Evolutionary conservation across 2,797 vertebrate species (phyloP).

Genomic region (Scolopax rusticola): DNA sequence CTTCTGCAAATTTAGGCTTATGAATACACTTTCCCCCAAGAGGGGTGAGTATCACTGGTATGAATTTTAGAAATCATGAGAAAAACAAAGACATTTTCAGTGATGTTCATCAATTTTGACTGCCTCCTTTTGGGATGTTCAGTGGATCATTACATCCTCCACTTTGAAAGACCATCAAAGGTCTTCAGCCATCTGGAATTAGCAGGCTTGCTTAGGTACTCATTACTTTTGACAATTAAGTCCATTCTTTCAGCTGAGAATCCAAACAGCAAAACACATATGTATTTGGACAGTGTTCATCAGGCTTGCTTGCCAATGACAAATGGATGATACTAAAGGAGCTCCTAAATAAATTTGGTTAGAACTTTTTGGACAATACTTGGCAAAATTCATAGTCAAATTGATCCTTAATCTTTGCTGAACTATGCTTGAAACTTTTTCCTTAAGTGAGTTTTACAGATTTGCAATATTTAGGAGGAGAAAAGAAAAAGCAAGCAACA

Average conservation of each 20-base stretch:
- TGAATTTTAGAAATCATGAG: neutral
- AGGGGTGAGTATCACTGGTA: neutral
- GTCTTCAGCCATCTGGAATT: neutral
- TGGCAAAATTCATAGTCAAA: neutral
- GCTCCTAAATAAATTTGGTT: neutral
- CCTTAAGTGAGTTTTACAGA: neutral
- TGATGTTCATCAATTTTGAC: neutral
- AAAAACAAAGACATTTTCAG: neutral
- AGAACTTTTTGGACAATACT: neutral
- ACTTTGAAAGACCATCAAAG: neutral
- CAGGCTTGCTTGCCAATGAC: neutral
- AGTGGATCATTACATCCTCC: neutral
- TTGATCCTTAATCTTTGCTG: neutral
- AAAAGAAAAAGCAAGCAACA: neutral
- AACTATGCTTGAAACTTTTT: neutral
- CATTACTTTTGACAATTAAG: neutral
- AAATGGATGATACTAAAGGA: neutral
- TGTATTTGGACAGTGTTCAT: neutral
- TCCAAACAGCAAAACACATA: neutral
- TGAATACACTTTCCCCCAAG: rapidly evolving
- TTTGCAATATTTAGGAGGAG: neutral
- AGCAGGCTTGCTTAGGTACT: neutral
- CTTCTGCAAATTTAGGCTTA: neutral
- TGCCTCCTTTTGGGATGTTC: neutral
- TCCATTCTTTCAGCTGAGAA: neutral